These are phyloP conservation scores for Phengaris arion DNA, from an alignment of 2,888 invertebrate species.

Conservation along the genomic window DNA sequence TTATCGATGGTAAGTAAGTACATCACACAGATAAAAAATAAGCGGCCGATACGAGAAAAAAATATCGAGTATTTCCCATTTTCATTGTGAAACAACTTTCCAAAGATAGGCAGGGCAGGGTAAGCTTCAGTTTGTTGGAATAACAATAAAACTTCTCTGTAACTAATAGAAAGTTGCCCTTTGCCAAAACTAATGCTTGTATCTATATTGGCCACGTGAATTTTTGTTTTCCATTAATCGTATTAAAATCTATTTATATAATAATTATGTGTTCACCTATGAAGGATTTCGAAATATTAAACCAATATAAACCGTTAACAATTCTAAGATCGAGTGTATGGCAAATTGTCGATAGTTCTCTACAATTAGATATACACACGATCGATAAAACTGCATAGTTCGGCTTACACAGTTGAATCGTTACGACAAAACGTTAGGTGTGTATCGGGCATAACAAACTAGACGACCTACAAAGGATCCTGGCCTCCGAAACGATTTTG, in stretches of 20 bases:
- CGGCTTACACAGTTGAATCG: too few relatives aligned
- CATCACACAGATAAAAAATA: background rate
- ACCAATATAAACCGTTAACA: too few relatives aligned
- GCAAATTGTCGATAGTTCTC: too few relatives aligned
- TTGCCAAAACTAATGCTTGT: background rate
- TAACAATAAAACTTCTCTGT: slow-evolving; percentile 1
- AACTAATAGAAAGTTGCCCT: slow-evolving; percentile 6
- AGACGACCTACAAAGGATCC: background rate
- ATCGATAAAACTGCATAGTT: too few relatives aligned
- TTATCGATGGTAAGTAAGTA: background rate
- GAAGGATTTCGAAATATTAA: too few relatives aligned
- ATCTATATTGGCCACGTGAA: background rate
- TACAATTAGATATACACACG: too few relatives aligned
- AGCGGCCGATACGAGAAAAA: background rate
- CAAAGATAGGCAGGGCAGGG: slow-evolving; percentile 11
- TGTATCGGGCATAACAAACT: too few relatives aligned
- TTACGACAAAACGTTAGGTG: too few relatives aligned
- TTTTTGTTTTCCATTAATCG: background rate
- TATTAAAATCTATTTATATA: too few relatives aligned
- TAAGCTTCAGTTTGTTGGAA: background rate
- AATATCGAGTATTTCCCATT: slow-evolving; percentile 3
- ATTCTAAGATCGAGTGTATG: too few relatives aligned
- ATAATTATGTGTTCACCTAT: too few relatives aligned
- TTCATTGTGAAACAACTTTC: background rate
- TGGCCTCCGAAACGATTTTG: background rate